Conservation (phyloP, 1,140 invertebrate genomes). For the Drosophila suzukii region DNA sequence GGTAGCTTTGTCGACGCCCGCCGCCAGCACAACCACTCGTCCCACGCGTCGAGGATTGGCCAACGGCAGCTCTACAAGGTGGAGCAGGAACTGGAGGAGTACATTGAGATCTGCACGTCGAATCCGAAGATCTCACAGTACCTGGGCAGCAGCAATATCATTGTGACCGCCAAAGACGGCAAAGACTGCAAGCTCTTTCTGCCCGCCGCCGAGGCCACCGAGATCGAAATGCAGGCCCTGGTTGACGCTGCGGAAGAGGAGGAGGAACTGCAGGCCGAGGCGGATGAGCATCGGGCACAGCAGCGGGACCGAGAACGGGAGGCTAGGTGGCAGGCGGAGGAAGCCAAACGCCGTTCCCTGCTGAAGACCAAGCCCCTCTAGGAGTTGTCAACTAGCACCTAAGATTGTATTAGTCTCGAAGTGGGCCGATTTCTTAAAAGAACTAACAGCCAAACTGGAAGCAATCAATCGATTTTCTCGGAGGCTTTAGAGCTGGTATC, state of each 20-base stretch:
- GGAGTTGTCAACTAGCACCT: conserved; percentile 15
- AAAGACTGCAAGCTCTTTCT: conserved; percentile 75
- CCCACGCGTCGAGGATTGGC: conserved; percentile 57
- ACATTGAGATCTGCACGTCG: conserved; percentile 73
- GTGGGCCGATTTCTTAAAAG: conserved; percentile 11
- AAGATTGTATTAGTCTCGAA: conserved; percentile 19
- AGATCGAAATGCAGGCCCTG: conserved; percentile 69
- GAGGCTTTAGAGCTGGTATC: not conserved
- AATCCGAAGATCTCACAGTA: conserved; percentile 74
- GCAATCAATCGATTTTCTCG: not conserved
- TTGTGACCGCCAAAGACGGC: conserved; percentile 72
- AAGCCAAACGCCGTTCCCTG: conserved; percentile 27
- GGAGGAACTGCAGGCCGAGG: conserved; percentile 34
- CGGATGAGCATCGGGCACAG: not conserved
- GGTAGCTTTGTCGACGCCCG: conserved; percentile 60
- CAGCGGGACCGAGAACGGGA: conserved; percentile 8
- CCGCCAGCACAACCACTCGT: conserved; percentile 67
- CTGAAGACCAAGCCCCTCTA: conserved; percentile 44
- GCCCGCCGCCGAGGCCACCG: conserved; percentile 68
- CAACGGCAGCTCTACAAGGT: conserved; percentile 65
- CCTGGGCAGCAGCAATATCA: conserved; percentile 69
- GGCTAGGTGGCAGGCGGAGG: conserved; percentile 25
- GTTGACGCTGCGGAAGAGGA: conserved; percentile 49
- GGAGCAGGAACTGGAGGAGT: conserved; percentile 75
- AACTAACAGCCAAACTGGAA: not conserved